These are phyloP conservation scores for Diachasma alloeum DNA, from an alignment of 1,140 invertebrate species.

Conservation along the genomic window DNA sequence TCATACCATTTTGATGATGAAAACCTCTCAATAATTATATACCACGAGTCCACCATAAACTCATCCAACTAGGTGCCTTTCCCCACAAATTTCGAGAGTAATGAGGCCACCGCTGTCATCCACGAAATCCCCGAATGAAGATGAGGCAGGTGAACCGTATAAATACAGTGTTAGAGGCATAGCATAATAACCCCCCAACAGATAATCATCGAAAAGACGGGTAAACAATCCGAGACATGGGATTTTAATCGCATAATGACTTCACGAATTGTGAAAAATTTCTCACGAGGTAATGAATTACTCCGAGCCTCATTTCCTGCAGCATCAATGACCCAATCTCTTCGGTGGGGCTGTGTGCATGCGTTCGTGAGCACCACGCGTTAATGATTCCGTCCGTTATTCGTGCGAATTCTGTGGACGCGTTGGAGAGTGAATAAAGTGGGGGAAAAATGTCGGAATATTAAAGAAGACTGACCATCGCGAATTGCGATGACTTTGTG, in stretches of 20 bases:
- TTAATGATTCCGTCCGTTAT: conserved; percentile 34
- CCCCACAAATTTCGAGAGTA: not conserved
- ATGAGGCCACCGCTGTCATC: not conserved
- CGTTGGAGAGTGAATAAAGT: not conserved
- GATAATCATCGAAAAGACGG: not conserved
- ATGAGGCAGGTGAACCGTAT: not conserved
- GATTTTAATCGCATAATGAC: not conserved
- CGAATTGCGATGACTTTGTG: no score
- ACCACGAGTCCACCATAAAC: no score
- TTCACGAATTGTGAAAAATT: not conserved
- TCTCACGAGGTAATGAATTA: conserved; percentile 14
- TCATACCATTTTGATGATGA: no score
- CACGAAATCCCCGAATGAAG: not conserved
- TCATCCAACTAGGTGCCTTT: not conserved
- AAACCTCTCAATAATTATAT: no score
- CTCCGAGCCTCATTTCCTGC: not conserved
- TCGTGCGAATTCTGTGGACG: conserved; percentile 10
- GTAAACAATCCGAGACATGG: not conserved
- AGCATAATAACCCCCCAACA: not conserved
- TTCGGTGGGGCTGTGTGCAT: not conserved
- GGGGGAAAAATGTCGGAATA: not conserved
- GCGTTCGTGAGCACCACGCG: not conserved
- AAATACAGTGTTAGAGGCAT: not conserved
- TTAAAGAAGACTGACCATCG: no score
- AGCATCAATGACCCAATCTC: not conserved